Evolutionary conservation across 2,888 invertebrate genomes (phyloP), one percentile per base, ranked within the genome.

Genomic region (Eilema sororculum): DNA sequence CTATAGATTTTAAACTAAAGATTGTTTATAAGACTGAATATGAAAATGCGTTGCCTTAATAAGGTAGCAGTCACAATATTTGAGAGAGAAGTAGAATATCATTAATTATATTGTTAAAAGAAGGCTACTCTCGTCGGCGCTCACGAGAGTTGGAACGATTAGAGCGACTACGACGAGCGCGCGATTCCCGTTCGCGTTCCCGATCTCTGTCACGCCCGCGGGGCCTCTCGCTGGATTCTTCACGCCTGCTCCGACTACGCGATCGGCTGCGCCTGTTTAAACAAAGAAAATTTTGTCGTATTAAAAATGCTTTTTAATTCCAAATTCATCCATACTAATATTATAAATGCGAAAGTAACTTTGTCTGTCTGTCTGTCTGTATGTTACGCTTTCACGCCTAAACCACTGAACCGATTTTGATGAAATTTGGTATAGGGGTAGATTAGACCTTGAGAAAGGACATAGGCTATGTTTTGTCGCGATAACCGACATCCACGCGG

Each of bases 101-200:
- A 52, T 22, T 22, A 28, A 28, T 20, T 22, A 22, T 37, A 72
- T 67, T 68, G 20, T 58, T 52, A 57, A 68, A 62, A 64, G 62
- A 61, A 60, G 69, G 71, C 80, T 90, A 94, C 76, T 94, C 95
- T 68, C 94, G 88, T 68, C 93, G 89, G 16, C 92, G 90, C 68
- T 95, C 94, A 62, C 91, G 88, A 20, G 94, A 94, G 6, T 87
- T 74, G 13, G 94, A 94, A 62, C 94, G 91, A 70, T 93, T 88
- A 24, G 93, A 93, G 78, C 91, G 92, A 68, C 91, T 91, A 80
- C 94, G 92, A 24, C 92, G 91, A 33, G 91, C 75, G 22, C 93
- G 91, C 46, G 91, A 75, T 24, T 90, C 89, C 30, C 91, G 88
- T 1, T 90, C 90, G 28, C 90, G 88, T 25, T 87, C 89, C 0